A percentile compares a stretch with the other conserved stretches of the same genome.
Evolutionary conservation across 2,113 vertebrate genomes (phyloP).

Genomic region (Campylorhamphus procurvoides): DNA sequence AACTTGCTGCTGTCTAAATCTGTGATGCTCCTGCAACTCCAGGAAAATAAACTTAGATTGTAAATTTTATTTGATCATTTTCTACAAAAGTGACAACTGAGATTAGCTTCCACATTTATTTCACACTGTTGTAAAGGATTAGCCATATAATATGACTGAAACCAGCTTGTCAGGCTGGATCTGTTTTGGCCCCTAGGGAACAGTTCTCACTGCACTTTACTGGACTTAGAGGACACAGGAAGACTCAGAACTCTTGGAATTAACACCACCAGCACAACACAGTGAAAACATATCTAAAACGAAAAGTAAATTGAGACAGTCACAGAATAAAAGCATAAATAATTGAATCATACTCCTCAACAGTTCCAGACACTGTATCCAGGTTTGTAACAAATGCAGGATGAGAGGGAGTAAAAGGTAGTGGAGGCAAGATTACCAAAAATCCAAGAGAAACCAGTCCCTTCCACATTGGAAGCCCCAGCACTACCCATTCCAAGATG

Average conservation of each 20-base stretch:
- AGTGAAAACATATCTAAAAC: neutral
- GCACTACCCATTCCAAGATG: neutral
- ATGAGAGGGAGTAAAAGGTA: neutral
- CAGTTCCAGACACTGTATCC: neutral
- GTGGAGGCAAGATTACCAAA: neutral
- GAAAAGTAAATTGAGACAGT: neutral
- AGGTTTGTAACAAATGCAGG: neutral
- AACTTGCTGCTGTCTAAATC: neutral
- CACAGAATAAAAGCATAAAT: neutral
- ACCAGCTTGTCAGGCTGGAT: neutral
- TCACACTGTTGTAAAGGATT: neutral
- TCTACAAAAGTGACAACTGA: neutral
- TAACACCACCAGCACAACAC: neutral
- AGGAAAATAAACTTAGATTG: neutral
- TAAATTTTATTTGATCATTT: neutral
- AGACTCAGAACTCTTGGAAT: neutral
- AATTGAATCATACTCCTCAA: neutral
- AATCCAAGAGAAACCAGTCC: neutral
- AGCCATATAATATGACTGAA: neutral
- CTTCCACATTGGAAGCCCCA: neutral
- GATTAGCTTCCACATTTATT: neutral
- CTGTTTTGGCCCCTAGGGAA: neutral
- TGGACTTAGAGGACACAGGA: neutral
- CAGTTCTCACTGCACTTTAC: neutral
- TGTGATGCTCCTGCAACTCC: neutral